Evolutionary conservation across 2,888 invertebrate genomes (phyloP).

Genomic region (Cepaea hortensis): DNA sequence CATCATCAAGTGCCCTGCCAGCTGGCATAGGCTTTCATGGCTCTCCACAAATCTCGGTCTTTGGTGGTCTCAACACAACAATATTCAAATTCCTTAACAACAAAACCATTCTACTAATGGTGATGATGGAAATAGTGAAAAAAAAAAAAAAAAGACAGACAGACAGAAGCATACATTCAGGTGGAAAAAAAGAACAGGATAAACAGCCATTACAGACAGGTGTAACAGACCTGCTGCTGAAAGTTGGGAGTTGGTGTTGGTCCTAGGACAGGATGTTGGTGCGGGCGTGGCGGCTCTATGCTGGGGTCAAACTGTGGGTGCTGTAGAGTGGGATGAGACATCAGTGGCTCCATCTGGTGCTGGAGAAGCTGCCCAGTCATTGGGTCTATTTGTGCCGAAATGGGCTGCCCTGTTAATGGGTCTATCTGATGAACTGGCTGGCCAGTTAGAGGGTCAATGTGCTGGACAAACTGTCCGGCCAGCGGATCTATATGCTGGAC

Average conservation of each 20-base stretch:
- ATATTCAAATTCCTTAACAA: no score
- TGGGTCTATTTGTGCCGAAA: conserved; percentile 22
- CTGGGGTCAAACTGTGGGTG: conserved; percentile 4
- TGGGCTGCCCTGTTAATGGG: conserved; percentile 22
- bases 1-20: no score
- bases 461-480: conserved; percentile 32
- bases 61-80: no score
- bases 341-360: conserved; percentile 1
- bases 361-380: conserved; percentile 18
- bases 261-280: not conserved
- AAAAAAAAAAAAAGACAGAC: not conserved
- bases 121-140: no score
- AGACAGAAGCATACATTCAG: not conserved
- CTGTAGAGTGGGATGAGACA: not conserved
- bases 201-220: not conserved
- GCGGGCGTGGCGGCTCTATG: not conserved
- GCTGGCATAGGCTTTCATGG: no score
- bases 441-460: conserved; percentile 40
- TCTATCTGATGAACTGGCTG: conserved; percentile 37
- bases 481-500: conserved; percentile 27
- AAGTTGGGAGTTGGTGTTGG: not conserved
- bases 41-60: no score
- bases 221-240: conserved; percentile 21
- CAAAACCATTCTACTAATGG: no score
- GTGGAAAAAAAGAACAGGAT: not conserved